A percentile compares a stretch with the other conserved stretches of the same genome.
These are phyloP conservation scores for Drosophila mojavensis DNA, from an alignment of 1,140 invertebrate species.

Conservation along the genomic window DNA sequence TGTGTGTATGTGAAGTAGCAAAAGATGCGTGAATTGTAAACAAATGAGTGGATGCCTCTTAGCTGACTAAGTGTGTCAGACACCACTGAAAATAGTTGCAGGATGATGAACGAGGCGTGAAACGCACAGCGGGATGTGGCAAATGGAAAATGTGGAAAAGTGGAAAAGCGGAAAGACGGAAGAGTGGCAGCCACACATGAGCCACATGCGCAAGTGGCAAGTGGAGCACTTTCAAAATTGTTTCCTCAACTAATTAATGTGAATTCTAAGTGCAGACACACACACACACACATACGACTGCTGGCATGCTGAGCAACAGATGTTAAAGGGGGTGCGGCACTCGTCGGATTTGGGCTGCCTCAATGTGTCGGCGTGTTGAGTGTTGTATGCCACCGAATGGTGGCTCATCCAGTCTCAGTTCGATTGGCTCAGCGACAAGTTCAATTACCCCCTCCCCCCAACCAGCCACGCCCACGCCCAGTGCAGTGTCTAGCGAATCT, in stretches of 20 bases:
- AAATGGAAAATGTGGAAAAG: no score
- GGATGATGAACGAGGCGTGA: conserved; percentile 40
- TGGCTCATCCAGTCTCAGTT: neutral
- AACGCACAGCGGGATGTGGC: neutral
- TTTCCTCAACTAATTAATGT: conserved; percentile 68
- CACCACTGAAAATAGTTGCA: conserved; percentile 70
- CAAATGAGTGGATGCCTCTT: conserved; percentile 32
- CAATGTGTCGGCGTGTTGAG: conserved; percentile 10
- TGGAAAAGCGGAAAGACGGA: neutral
- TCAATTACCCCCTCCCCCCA: conserved; percentile 9
- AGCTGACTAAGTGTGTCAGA: conserved; percentile 66
- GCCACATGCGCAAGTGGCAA: conserved; percentile 64
- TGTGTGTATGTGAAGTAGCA: conserved; percentile 8
- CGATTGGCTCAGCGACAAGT: conserved; percentile 38
- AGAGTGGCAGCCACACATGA: conserved; percentile 2
- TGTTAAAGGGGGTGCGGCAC: neutral
- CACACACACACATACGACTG: conserved; percentile 1
- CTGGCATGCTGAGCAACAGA: conserved; percentile 11
- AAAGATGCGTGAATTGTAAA: conserved; percentile 25
- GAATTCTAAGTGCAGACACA: conserved; percentile 49
- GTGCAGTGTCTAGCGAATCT: conserved; percentile 6
- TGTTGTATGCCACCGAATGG: no score
- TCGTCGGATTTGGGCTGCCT: neutral
- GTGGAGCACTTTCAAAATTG: conserved; percentile 68
- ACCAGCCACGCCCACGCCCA: no score